Evolutionary conservation across 2,797 vertebrate genomes (phyloP).

Genomic region (Heliangelus exortis): DNA sequence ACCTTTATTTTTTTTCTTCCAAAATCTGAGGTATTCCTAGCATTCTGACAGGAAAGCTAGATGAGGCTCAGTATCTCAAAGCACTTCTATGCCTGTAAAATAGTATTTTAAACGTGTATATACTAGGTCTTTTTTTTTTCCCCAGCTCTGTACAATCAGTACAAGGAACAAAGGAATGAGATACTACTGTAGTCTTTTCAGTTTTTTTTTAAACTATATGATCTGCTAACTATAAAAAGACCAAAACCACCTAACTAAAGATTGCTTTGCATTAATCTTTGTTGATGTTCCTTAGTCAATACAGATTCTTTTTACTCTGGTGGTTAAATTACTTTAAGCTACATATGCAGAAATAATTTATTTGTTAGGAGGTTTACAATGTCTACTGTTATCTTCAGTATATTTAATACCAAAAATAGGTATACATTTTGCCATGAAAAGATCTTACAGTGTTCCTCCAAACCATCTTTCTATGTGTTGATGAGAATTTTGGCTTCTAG

Average conservation of each 20-base stretch:
- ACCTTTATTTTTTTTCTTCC: not conserved
- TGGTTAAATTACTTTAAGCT: not conserved
- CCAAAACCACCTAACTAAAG: not conserved
- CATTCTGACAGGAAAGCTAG: not conserved
- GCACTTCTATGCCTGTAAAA: not conserved
- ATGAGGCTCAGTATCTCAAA: not conserved
- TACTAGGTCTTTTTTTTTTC: not conserved
- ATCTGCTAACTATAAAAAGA: not conserved
- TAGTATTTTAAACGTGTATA: not conserved
- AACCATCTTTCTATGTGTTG: not conserved
- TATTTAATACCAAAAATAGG: not conserved
- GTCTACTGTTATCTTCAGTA: not conserved
- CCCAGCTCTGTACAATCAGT: not conserved
- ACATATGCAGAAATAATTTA: not conserved
- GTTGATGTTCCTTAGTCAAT: not conserved
- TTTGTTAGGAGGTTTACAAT: not conserved
- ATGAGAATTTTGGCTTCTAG: not conserved
- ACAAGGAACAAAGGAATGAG: not conserved
- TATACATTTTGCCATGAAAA: not conserved
- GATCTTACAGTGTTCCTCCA: not conserved
- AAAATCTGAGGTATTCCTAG: not conserved
- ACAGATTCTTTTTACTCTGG: not conserved
- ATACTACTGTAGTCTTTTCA: not conserved
- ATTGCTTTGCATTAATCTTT: not conserved
- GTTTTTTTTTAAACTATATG: not conserved